Evolutionary conservation across 1,140 invertebrate genomes (phyloP).

Genomic region (Camponotus vicinus): DNA sequence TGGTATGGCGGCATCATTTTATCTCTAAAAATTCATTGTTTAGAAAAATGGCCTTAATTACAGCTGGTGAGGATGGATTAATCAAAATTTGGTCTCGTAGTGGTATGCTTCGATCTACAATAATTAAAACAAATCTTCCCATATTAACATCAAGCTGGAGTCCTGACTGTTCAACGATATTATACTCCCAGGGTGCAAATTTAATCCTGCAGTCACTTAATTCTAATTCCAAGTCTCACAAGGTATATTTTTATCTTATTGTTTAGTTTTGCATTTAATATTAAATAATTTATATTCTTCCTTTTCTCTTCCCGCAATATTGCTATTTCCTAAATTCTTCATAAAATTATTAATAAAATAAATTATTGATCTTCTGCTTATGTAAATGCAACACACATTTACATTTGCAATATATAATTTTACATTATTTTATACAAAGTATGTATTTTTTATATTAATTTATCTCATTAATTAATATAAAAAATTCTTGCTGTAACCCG

Average conservation of each 20-base stretch:
- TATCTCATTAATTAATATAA: too few relatives aligned
- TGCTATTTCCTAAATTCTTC: too few relatives aligned
- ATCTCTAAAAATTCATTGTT: neutral
- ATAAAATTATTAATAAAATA: too few relatives aligned
- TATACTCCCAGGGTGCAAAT: conserved; percentile 94
- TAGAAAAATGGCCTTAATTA: conserved; percentile 46
- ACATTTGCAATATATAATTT: too few relatives aligned
- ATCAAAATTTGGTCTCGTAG: conserved; percentile 99
- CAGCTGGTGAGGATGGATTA: conserved; percentile 98
- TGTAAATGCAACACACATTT: too few relatives aligned
- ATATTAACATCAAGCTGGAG: conserved; percentile 96
- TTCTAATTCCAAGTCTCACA: conserved; percentile 94
- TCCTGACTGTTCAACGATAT: conserved; percentile 93
- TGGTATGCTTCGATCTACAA: conserved; percentile 96
- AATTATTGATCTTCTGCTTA: too few relatives aligned
- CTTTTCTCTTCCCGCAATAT: too few relatives aligned
- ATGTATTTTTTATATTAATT: too few relatives aligned
- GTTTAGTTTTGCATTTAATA: neutral
- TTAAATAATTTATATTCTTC: neutral
- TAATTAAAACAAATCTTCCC: conserved; percentile 92
- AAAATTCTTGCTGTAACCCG: too few relatives aligned
- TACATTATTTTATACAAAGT: too few relatives aligned
- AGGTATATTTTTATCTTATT: conserved; percentile 86
- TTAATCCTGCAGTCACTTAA: conserved; percentile 96
- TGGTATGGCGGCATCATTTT: conserved; percentile 85